Conservation (phyloP, 1,140 invertebrate species). For the Melanaphis sacchari region DNA sequence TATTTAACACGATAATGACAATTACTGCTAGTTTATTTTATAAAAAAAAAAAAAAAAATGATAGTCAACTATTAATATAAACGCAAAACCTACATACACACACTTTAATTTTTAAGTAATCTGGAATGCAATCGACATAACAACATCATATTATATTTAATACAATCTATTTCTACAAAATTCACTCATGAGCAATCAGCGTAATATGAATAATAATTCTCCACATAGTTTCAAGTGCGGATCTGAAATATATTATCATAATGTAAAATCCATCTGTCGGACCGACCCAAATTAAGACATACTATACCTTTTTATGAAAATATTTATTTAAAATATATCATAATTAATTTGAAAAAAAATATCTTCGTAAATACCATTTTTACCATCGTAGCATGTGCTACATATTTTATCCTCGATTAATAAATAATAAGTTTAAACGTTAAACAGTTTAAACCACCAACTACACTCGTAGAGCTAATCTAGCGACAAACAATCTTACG, state of each 20-base stretch:
- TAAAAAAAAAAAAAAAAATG: neutral
- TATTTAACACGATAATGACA: neutral
- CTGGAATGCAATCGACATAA: neutral
- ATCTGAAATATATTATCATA: no score
- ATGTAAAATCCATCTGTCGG: no score
- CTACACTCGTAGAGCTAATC: no score
- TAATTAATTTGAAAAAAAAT: no score
- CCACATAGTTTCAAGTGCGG: no score
- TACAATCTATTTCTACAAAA: neutral
- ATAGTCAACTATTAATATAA: neutral
- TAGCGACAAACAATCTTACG: neutral
- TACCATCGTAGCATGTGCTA: no score
- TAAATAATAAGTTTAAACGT: neutral
- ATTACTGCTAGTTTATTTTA: neutral
- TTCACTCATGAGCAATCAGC: neutral
- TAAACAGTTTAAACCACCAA: neutral
- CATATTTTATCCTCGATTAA: no score
- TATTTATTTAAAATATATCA: no score
- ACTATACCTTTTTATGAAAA: no score
- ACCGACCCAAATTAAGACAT: no score
- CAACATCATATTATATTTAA: neutral
- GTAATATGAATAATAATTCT: no score
- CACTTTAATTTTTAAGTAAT: neutral
- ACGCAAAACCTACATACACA: neutral
- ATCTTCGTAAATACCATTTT: no score